Base-by-base conservation (phyloP, 2,888 invertebrate genomes). In the Alloscopus bannaensis region DNA sequence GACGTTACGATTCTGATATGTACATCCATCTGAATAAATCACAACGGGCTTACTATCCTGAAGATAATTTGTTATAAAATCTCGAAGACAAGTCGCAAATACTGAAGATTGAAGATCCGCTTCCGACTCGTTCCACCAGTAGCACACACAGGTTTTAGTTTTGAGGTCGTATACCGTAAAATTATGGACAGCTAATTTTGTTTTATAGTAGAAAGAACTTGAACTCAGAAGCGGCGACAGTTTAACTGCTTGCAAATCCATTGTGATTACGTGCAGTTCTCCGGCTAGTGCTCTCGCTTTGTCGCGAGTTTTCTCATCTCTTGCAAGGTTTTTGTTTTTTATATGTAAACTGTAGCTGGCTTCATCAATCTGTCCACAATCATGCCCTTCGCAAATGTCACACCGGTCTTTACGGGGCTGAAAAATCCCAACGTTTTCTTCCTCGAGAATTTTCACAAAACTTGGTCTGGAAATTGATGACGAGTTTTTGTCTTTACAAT, bases 161-260 rank as follows among this genome's bases (percentile, higher is more conserved):
- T 60, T 81, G 22, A 87, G 29, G 68, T 87, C 64, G 66, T 76
- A 86, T 29, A 87, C 42, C 0, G 84, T 86, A 68, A 86, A 87
- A 80, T 87, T 87, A 69, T 87, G 87, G 8, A 83, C 78, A 18
- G 80, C 79, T 13, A 87, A 73, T 70, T 87, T 87, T 0, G 84
- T 84, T 79, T 87, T 87, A 64, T 82, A 87, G 73, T 87, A 87
- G 0, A 86, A 28, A 16, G 76, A 73, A 45, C 72, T 76, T 11
- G 82, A 76, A 1, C 66, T 73, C 3, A 84, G 22, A 6, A 36
- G 11, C 4, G 87, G 87, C 40, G 80, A 82, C 6, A 85, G 47
- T 59, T 85, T 81, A 0, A 87, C 86, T 11, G 83, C 82, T 71
- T 87, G 84, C 68, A 85, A 20, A 77, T 87, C 80, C 84, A 87